A percentile compares a stretch with the other conserved stretches of the same genome.
phyloP scores from a whole-genome alignment of 2,888 invertebrate species.

The Nomada ferruginata region DNA sequence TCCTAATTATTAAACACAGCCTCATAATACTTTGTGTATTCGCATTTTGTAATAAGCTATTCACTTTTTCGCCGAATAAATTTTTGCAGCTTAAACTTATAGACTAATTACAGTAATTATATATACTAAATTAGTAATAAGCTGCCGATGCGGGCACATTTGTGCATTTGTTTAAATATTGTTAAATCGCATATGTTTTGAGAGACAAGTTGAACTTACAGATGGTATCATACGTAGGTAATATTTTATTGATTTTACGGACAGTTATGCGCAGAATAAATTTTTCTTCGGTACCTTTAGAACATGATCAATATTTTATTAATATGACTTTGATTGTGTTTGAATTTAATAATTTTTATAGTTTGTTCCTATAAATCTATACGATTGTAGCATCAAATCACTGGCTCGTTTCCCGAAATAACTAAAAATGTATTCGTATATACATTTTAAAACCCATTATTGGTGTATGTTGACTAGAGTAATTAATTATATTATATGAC shows the following conservation, averaged over 20 bases:
- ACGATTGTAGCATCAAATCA: slow-evolving; percentile 40
- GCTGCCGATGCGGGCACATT: slow-evolving; percentile 38
- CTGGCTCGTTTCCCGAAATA: slow-evolving; percentile 72
- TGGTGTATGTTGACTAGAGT: slow-evolving; percentile 14
- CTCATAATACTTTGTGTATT: slow-evolving; percentile 65
- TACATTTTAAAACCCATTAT: background rate
- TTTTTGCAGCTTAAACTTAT: background rate
- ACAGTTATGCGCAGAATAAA: background rate
- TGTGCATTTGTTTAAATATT: background rate
- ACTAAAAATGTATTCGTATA: background rate
- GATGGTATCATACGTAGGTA: background rate
- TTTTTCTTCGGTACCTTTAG: background rate
- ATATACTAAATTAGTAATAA: slow-evolving; percentile 19
- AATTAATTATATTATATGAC: background rate
- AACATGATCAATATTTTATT: background rate
- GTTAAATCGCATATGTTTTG: background rate
- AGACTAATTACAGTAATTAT: background rate
- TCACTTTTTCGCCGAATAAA: background rate
- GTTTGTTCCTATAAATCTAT: slow-evolving; percentile 3
- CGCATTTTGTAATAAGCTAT: slow-evolving; percentile 4
- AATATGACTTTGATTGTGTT: background rate
- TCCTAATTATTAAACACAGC: slow-evolving; percentile 71
- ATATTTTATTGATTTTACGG: background rate
- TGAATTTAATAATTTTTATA: background rate
- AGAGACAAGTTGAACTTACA: background rate